Evolutionary conservation across 1,140 invertebrate species (phyloP).

Genomic region (Cherax destructor): DNA sequence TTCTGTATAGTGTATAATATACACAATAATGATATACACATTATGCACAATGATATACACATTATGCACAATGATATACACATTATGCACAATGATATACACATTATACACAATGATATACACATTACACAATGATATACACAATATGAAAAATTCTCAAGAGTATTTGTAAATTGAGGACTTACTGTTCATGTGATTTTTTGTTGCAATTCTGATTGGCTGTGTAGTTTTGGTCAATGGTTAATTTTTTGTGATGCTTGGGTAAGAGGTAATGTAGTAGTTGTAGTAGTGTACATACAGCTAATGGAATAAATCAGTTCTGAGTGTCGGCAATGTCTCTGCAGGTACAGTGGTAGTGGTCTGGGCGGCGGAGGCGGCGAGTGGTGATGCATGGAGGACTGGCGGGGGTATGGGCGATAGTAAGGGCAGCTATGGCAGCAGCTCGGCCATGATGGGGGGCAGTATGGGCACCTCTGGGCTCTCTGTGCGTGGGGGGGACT

Average conservation of each 20-base stretch:
- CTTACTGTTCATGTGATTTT: too few species aligned
- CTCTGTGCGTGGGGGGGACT: constrained; percentile 42
- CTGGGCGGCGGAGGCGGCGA: constrained; percentile 28
- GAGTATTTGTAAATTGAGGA: too few species aligned
- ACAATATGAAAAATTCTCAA: too few species aligned
- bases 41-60: too few species aligned
- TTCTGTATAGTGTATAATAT: too few species aligned
- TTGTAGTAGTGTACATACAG: not conserved
- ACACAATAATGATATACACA: too few species aligned
- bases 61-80: too few species aligned
- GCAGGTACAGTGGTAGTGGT: constrained; percentile 55
- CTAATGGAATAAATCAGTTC: not conserved
- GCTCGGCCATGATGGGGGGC: constrained; percentile 49
- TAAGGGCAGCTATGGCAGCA: constrained; percentile 52
- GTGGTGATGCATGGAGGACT: constrained; percentile 48
- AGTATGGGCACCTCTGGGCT: constrained; percentile 43
- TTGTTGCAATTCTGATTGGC: too few species aligned
- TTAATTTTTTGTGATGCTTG: not conserved
- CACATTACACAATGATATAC: too few species aligned
- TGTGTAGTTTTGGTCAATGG: not conserved
- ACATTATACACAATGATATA: too few species aligned
- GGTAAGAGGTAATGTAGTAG: not conserved
- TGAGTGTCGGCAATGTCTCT: not conserved
- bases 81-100: too few species aligned
- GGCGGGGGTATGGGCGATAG: constrained; percentile 50